A percentile compares a stretch with the other conserved stretches of the same genome.
These are phyloP conservation scores for Sebastes kiyomatsui DNA, from an alignment of 2,797 vertebrate species.

Conservation along the genomic window DNA sequence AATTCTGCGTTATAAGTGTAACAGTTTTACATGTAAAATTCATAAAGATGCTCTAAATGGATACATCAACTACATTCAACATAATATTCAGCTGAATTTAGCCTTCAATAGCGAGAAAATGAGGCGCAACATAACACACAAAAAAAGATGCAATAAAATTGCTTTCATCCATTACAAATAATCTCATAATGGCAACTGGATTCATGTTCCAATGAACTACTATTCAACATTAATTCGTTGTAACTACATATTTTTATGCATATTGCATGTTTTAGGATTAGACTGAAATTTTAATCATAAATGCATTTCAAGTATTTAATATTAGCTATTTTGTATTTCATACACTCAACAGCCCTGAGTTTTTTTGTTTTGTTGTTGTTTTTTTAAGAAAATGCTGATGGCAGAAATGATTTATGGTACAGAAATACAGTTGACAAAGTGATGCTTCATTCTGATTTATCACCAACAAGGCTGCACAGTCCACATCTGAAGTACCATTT, in stretches of 20 bases:
- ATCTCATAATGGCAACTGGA: constrained; percentile 52
- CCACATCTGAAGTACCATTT: neutral
- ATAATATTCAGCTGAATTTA: neutral
- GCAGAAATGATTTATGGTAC: neutral
- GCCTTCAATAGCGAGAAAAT: neutral
- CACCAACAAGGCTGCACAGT: neutral
- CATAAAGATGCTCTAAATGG: neutral
- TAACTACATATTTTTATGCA: neutral
- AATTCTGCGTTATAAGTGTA: neutral
- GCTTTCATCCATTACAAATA: constrained; percentile 28
- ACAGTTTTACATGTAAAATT: constrained; percentile 7
- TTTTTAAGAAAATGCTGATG: neutral
- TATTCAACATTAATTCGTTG: neutral
- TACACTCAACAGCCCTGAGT: constrained; percentile 47
- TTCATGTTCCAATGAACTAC: neutral
- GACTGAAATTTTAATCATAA: constrained; percentile 7
- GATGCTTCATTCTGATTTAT: neutral
- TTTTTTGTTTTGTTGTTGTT: neutral
- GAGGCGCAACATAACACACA: neutral
- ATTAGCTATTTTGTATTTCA: constrained; percentile 9
- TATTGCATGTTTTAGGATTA: neutral
- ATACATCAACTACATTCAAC: constrained; percentile 8
- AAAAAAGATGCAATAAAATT: neutral
- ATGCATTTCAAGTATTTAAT: constrained; percentile 23
- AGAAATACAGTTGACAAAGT: constrained; percentile 9